Conservation (phyloP, 2,113 vertebrate genomes). For the Balaenoptera acutorostrata region DNA sequence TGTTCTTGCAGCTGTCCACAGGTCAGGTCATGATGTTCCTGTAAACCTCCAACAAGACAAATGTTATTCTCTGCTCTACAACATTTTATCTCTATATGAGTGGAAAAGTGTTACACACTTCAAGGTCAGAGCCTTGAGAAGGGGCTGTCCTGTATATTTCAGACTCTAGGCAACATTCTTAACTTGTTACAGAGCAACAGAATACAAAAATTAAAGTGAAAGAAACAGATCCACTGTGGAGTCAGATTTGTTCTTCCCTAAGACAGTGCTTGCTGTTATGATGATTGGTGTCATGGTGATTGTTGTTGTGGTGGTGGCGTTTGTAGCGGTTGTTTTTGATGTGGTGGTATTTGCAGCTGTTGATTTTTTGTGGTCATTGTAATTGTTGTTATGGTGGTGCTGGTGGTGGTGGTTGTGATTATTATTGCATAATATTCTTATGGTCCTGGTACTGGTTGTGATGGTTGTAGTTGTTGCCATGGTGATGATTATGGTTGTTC, state of each 20-base stretch:
- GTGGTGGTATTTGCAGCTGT: no score
- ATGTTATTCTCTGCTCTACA: background rate
- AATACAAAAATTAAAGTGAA: background rate
- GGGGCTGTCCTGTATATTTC: background rate
- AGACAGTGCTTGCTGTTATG: background rate
- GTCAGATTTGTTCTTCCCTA: background rate
- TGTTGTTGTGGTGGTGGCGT: background rate
- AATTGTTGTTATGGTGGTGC: no score
- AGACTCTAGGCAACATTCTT: background rate
- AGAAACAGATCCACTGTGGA: background rate
- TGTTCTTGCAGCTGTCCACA: background rate
- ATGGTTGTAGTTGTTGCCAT: no score
- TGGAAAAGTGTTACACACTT: background rate
- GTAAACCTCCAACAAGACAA: background rate
- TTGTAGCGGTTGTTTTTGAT: background rate
- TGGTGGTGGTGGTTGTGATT: accelerated
- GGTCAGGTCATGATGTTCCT: background rate
- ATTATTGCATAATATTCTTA: background rate
- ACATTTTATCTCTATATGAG: background rate
- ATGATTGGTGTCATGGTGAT: no score
- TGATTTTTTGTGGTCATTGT: background rate
- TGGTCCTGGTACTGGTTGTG: background rate
- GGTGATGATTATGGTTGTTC: background rate
- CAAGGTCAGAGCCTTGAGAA: background rate
- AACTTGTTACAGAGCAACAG: background rate